phyloP scores from a whole-genome alignment of 1,140 invertebrate species.

The Micrasema longulum region DNA sequence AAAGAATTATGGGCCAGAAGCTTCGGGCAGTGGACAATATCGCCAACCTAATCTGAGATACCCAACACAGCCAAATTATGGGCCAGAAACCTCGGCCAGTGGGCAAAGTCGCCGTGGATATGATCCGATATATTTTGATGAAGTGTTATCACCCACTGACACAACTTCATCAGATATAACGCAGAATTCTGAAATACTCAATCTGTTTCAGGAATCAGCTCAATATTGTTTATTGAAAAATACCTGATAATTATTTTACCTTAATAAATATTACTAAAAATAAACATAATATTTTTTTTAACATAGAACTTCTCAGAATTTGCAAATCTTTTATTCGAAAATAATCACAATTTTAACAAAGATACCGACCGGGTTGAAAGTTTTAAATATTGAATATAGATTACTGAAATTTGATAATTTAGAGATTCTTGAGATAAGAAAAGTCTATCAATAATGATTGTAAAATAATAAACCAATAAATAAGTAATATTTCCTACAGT shows the following conservation, averaged over 20 bases:
- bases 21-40: constrained; percentile 4
- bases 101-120: constrained; percentile 29
- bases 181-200: constrained; percentile 18
- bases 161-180: constrained; percentile 26
- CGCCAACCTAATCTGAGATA: background rate
- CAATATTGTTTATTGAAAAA: background rate
- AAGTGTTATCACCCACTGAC: constrained; percentile 12
- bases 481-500: too few relatives aligned
- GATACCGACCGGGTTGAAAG: too few relatives aligned
- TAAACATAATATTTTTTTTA: constrained; percentile 25
- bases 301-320: too few relatives aligned
- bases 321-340: too few relatives aligned
- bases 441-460: too few relatives aligned
- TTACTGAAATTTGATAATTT: background rate
- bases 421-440: too few relatives aligned
- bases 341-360: too few relatives aligned
- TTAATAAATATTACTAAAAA: constrained; percentile 25
- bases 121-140: background rate
- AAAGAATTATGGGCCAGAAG: constrained; percentile 5
- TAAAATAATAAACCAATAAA: background rate
- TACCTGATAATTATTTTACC: background rate
- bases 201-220: constrained; percentile 27
- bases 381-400: too few relatives aligned
- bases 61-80: constrained; percentile 31
- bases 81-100: constrained; percentile 10